These are phyloP conservation scores for Megathymus violae DNA, from an alignment of 1,140 invertebrate species.

Conservation along the genomic window DNA sequence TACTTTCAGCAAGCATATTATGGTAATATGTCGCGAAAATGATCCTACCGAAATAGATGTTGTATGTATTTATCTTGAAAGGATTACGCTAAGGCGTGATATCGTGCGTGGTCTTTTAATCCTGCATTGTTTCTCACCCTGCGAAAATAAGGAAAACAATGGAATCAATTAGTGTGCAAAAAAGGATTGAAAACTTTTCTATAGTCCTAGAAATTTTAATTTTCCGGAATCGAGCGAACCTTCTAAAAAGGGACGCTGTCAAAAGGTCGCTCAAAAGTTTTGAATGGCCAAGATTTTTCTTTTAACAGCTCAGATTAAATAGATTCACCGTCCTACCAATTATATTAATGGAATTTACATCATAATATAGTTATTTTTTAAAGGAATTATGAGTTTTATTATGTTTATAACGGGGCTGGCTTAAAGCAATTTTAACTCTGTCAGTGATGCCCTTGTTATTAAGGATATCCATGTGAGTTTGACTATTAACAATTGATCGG, in stretches of 20 bases:
- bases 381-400: too few relatives aligned
- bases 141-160: slow-evolving; percentile 22
- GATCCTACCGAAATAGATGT: too few relatives aligned
- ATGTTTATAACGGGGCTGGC: too few relatives aligned
- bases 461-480: too few relatives aligned
- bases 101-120: slow-evolving; percentile 6
- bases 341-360: background rate
- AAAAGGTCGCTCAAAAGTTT: slow-evolving; percentile 24
- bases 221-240: slow-evolving; percentile 26
- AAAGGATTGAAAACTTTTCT: slow-evolving; percentile 16
- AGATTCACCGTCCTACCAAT: background rate
- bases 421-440: too few relatives aligned
- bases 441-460: too few relatives aligned
- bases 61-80: too few relatives aligned
- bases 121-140: background rate
- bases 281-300: slow-evolving; percentile 27
- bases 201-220: slow-evolving; percentile 32
- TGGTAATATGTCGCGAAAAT: too few relatives aligned
- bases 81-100: too few relatives aligned
- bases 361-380: too few relatives aligned
- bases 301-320: slow-evolving; percentile 1
- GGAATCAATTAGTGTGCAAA: slow-evolving; percentile 27
- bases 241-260: slow-evolving; percentile 22
- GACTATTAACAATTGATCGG: too few relatives aligned
- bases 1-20: too few relatives aligned